Evolutionary conservation across 2,888 invertebrate genomes (phyloP), one percentile per base, ranked within the genome.

Genomic region (Brenthis ino): DNA sequence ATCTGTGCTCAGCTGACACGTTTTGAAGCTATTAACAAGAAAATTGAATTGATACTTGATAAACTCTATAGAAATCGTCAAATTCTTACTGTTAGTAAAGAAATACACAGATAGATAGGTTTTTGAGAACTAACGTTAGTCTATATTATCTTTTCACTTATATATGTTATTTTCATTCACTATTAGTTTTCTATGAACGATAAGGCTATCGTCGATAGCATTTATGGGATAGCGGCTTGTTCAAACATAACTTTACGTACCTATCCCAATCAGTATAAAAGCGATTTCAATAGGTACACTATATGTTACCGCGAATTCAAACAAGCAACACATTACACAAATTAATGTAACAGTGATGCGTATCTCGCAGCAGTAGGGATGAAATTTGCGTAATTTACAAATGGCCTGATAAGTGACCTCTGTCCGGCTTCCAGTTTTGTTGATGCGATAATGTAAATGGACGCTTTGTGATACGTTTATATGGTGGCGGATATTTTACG

Each of bases 321-420:
- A 28, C 28, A 33, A 24, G n/a, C 48, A 51, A 57, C 69, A 61
- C 69, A 69, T 72, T 72, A 72, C 20, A 53, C 64, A 72, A 61
- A 72, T 72, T 56, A 53, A 63, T 57, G 6, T 53, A 50, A 72
- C 64, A 58, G 57, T 67, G 64, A 64, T 43, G 37, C 54, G 61
- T 75, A 72, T 75, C 69, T 28, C 64, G 12, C 4, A 13, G 63
- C 4, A 63, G 53, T 73, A 69, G 33, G 63, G 71, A 57, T 33
- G 28, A 67, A 65, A 64, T 70, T 75, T 33, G 56, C 58, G 60
- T 57, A 73, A 72, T 74, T 71, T 72, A 57, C 65, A 72, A 69
- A 73, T 71, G 72, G 70, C 61, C n/a, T 51, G 70, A 73, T 71
- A 60, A 65, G 57, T 77, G 79, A 76, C 78, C 79, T 78, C 73